These are phyloP conservation scores for Hemibagrus guttatus DNA, from an alignment of 2,797 vertebrate genomes.

Conservation along the genomic window DNA sequence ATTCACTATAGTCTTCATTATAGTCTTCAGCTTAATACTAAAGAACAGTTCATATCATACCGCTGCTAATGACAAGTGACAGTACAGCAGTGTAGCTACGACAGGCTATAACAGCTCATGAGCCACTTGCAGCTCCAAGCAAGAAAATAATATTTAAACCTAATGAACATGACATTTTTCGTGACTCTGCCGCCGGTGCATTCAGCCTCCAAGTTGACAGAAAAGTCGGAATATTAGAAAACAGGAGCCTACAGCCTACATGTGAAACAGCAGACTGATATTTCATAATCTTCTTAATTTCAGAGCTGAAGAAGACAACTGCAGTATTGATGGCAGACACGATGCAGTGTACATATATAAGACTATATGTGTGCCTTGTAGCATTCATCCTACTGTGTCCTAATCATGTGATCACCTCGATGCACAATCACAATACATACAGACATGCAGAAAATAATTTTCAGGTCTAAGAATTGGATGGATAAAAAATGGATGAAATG, in stretches of 20 bases:
- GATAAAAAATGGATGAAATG: neutral
- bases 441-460: neutral
- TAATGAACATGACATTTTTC: constrained; percentile 23
- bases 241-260: constrained; percentile 2
- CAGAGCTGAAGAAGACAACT: neutral
- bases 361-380: neutral
- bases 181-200: neutral
- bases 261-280: neutral
- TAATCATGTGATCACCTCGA: neutral
- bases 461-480: neutral
- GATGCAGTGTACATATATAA: neutral
- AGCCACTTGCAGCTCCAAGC: constrained; percentile 31
- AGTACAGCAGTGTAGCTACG: constrained; percentile 9
- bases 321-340: neutral
- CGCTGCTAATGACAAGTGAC: constrained; percentile 37
- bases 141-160: neutral
- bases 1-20: neutral
- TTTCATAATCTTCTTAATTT: neutral
- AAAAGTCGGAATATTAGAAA: neutral
- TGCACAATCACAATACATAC: neutral
- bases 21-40: constrained; percentile 15
- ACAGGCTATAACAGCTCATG: constrained; percentile 32
- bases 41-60: neutral
- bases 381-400: neutral
- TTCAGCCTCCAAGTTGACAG: neutral